Evolutionary conservation across 2,113 vertebrate species (phyloP).

Genomic region (Mus musculus): GRCm39 chr1:78141501-78142000

Average conservation of each 20-base stretch:
- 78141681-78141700: background rate
- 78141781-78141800: background rate
- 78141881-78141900: background rate
- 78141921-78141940: background rate
- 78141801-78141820: background rate
- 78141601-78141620: background rate
- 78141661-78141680: background rate
- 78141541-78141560: background rate
- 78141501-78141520: background rate
- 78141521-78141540: background rate
- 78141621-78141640: background rate
- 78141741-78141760: background rate
- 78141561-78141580: background rate
- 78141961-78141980: background rate
- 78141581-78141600: background rate
- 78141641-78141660: background rate
- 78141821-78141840: background rate
- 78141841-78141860: background rate
- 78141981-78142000: background rate
- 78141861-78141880: background rate
- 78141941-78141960: background rate
- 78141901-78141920: background rate
- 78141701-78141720: background rate
- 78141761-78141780: background rate
- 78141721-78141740: background rate